These are phyloP conservation scores for Trematomus bernacchii DNA, from an alignment of 2,797 vertebrate genomes.

Conservation along the genomic window DNA sequence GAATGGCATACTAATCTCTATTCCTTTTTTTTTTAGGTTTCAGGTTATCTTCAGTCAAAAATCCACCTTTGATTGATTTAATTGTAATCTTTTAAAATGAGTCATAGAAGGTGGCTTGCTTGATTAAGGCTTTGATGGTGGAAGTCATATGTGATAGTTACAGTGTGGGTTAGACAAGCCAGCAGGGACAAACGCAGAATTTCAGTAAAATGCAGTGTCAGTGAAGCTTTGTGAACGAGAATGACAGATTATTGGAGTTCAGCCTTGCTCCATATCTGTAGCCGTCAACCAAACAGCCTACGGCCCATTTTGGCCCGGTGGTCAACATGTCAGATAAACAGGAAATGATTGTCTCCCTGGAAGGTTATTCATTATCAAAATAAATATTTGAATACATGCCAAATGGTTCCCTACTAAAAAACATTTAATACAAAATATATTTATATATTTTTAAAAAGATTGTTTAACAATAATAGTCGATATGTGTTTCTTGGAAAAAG, in stretches of 20 bases:
- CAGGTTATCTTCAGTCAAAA: conserved; percentile 6
- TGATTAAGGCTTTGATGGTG: conserved; percentile 18
- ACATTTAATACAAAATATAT: too few relatives aligned
- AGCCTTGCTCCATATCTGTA: conserved; percentile 34
- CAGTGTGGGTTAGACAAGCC: conserved; percentile 28
- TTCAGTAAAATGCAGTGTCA: conserved; percentile 36
- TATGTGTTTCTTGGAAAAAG: too few relatives aligned
- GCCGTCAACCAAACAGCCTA: conserved; percentile 37
- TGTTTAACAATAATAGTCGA: too few relatives aligned
- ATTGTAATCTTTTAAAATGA: conserved; percentile 2
- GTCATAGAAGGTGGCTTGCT: not conserved
- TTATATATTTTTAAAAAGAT: too few relatives aligned
- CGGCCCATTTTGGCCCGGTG: conserved; percentile 20
- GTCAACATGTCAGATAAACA: conserved; percentile 47
- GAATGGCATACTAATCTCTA: conserved; percentile 29
- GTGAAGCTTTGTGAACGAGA: conserved; percentile 50
- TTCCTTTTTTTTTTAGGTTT: conserved; percentile 7
- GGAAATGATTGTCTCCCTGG: conserved; percentile 11
- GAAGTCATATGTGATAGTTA: conserved; percentile 26
- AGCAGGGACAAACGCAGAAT: conserved; percentile 19
- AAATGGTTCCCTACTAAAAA: not conserved
- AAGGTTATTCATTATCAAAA: conserved; percentile 9
- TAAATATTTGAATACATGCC: conserved; percentile 10
- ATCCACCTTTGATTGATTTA: conserved; percentile 26
- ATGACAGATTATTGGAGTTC: conserved; percentile 49